A percentile compares a stretch with the other conserved stretches of the same genome.
Evolutionary conservation across 2,888 invertebrate genomes (phyloP).

Genomic region (Eulithis testata): DNA sequence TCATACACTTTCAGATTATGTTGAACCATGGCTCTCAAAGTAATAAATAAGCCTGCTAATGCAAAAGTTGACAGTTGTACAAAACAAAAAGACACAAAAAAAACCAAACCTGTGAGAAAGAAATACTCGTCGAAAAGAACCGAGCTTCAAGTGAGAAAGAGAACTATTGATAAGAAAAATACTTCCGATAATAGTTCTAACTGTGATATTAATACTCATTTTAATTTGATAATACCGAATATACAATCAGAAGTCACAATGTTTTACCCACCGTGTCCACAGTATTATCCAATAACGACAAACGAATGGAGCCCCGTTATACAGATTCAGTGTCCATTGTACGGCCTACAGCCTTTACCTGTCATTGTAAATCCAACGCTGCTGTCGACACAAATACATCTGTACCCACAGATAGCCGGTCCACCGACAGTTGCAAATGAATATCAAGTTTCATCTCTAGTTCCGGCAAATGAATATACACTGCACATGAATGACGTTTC

Average conservation of each 20-base stretch:
- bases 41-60: slow-evolving; percentile 4
- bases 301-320: slow-evolving; percentile 46
- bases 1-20: slow-evolving; percentile 22
- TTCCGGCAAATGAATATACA: slow-evolving; percentile 28
- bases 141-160: slow-evolving; percentile 22
- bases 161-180: slow-evolving; percentile 4
- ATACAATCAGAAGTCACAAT: slow-evolving; percentile 9
- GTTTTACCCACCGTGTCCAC: slow-evolving; percentile 31
- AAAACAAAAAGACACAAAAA: slow-evolving; percentile 19
- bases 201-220: slow-evolving; percentile 4
- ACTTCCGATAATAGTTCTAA: neutral
- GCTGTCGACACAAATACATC: slow-evolving; percentile 41
- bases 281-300: slow-evolving; percentile 39
- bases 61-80: neutral
- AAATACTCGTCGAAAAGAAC: slow-evolving; percentile 18
- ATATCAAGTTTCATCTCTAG: slow-evolving; percentile 29
- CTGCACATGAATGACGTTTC: slow-evolving; percentile 13
- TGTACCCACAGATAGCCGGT: slow-evolving; percentile 35
- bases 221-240: slow-evolving; percentile 1
- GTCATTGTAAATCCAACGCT: slow-evolving; percentile 41
- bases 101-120: slow-evolving; percentile 11
- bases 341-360: slow-evolving; percentile 41
- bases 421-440: slow-evolving; percentile 25
- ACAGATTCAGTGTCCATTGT: slow-evolving; percentile 39
- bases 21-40: slow-evolving; percentile 30